A percentile compares a stretch with the other conserved stretches of the same genome.
These are phyloP conservation scores for Psylliodes chrysocephalus DNA, from an alignment of 2,888 invertebrate species.

Conservation along the genomic window DNA sequence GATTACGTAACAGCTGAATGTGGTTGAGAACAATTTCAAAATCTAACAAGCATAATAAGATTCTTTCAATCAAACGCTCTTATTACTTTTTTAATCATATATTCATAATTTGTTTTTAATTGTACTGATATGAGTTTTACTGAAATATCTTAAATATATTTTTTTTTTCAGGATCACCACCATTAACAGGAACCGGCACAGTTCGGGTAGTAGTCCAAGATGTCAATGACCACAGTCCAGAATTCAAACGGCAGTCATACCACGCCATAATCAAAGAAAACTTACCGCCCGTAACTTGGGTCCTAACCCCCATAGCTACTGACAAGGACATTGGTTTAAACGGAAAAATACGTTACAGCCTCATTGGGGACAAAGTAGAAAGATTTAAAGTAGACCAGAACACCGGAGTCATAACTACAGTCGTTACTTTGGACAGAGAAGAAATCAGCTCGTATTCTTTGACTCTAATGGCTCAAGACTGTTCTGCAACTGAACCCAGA, in stretches of 20 bases:
- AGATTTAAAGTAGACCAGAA: conserved; percentile 81
- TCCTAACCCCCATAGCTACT: conserved; percentile 80
- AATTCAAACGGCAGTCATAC: conserved; percentile 85
- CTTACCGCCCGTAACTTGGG: conserved; percentile 78
- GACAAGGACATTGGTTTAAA: conserved; percentile 88
- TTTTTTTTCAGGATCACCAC: conserved; percentile 81
- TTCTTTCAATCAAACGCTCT: not conserved
- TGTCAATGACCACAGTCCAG: conserved; percentile 92
- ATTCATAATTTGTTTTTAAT: too few species aligned
- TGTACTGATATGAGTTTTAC: too few species aligned
- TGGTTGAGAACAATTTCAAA: conserved; percentile 1
- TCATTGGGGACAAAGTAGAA: conserved; percentile 84
- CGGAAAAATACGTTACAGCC: conserved; percentile 85
- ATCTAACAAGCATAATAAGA: not conserved
- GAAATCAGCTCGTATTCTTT: conserved; percentile 80
- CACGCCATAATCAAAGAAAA: conserved; percentile 85
- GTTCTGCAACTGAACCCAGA: conserved; percentile 84
- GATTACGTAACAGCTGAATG: conserved; percentile 29
- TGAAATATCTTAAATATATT: not conserved
- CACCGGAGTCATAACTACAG: conserved; percentile 82
- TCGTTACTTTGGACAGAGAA: conserved; percentile 81
- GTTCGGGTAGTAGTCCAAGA: conserved; percentile 92
- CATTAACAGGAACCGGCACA: conserved; percentile 91
- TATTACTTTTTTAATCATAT: too few species aligned
- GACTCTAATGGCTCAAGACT: conserved; percentile 88